Base-by-base conservation (phyloP, 1,140 invertebrate genomes). In the Hycleus cichorii region DNA sequence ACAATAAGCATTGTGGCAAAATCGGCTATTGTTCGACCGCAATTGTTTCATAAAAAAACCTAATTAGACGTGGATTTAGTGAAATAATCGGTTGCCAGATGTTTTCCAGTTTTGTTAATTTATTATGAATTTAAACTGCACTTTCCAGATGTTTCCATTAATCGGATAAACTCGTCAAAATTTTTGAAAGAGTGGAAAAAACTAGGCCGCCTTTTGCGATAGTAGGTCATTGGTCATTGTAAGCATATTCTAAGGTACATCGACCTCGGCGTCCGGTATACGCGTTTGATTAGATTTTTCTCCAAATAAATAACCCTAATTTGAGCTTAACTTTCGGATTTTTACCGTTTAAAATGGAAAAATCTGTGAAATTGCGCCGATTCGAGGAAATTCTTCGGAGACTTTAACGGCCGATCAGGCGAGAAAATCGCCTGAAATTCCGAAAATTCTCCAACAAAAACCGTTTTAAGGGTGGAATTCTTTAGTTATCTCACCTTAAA, bases 391-490 rank as follows among this genome's bases (percentile, higher is more conserved):
- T 4, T 42, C 11, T 42, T 42, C 10, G 40, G 40, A n/a, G 40
- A 11, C 40, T 42, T 64, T 43, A 49, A 57, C 60, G 58, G 62
- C 63, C 63, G 71, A 59, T 74, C 64, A 72, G 32, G 70, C 65
- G 43, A 32, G 25, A 47, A 11, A 7, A 11, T 49, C 32, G 32
- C 7, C 32, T 32, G 32, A 3, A 49, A 25, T 10, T 32, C 18
- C 12, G 44, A 26, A 54, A 11, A 26, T 42, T 10, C 10, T n/a
- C 3, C 40, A 42, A 42, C n/a, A n/a, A 47, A 18, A n/a, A 47
- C 1, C 12, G 26, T 12, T 53, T 32, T 49, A 32, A 54, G 49
- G 39, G 43, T 39, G 12, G n/a, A 32, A 52, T 18, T 53, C 43
- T 26, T 49, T 46, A 39, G 32, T 58, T 43, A 43, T 32, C 49